These are phyloP conservation scores for Epinephelus cyanopodus DNA, from an alignment of 2,113 vertebrate species.

Conservation along the genomic window DNA sequence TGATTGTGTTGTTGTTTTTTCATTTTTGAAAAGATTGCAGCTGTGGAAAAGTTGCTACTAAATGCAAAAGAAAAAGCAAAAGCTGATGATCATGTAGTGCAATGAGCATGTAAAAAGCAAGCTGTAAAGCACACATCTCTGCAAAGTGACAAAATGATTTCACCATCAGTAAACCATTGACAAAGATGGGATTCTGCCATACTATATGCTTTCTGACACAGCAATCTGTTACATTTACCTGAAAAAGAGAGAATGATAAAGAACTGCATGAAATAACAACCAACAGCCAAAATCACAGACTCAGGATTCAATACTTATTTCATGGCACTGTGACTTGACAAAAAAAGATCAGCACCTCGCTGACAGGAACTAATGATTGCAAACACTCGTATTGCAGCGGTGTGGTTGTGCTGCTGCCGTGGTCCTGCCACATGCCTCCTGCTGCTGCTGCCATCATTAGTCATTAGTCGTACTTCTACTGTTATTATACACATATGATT, in stretches of 20 bases:
- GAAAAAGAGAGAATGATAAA: constrained; percentile 23
- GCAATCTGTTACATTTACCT: constrained; percentile 26
- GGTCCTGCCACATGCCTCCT: too few relatives aligned
- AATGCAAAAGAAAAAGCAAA: constrained; percentile 54
- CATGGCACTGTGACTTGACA: constrained; percentile 54
- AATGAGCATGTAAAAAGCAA: constrained; percentile 64
- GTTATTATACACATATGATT: too few relatives aligned
- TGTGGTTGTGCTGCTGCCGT: too few relatives aligned
- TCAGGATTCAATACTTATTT: constrained; percentile 43
- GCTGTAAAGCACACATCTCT: constrained; percentile 48
- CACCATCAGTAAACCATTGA: background rate
- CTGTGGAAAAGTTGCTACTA: constrained; percentile 21
- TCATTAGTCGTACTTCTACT: too few relatives aligned
- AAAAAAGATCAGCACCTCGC: constrained; percentile 53
- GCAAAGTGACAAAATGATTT: constrained; percentile 16
- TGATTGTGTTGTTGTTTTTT: constrained; percentile 20
- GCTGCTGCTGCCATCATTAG: too few relatives aligned
- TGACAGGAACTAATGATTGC: constrained; percentile 39
- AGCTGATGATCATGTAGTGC: constrained; percentile 72
- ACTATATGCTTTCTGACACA: background rate
- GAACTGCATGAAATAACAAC: constrained; percentile 4
- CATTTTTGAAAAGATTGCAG: background rate
- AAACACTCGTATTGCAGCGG: too few relatives aligned
- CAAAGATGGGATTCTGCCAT: background rate
- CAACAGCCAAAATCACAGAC: constrained; percentile 36